A percentile compares a stretch with the other conserved stretches of the same genome.
phyloP scores from a whole-genome alignment of 2,797 vertebrate genomes.

The Chromis chromis region DNA sequence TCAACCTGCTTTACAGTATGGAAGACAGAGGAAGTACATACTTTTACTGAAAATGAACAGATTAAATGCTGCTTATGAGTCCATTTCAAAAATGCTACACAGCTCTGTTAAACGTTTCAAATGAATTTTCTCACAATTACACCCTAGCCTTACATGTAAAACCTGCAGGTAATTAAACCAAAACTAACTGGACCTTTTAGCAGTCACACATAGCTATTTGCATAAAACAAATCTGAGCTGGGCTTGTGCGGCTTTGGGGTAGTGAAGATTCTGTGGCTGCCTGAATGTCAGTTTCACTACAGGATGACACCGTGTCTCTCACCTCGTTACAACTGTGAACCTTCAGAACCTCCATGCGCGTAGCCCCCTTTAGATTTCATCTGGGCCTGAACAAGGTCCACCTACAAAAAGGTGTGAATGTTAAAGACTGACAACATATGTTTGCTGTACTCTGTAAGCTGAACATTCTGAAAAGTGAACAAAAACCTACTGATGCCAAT shows the following conservation, averaged over 20 bases:
- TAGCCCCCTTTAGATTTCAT: conserved; percentile 94
- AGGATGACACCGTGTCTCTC: conserved; percentile 23
- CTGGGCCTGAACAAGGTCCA: conserved; percentile 88
- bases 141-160: background rate
- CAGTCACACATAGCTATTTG: background rate
- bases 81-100: background rate
- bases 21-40: background rate
- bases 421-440: background rate
- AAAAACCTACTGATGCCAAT: conserved; percentile 74
- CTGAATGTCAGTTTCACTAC: conserved; percentile 16
- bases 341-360: conserved; percentile 77
- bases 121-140: background rate
- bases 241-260: background rate
- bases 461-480: background rate
- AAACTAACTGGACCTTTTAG: background rate
- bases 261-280: conserved; percentile 13
- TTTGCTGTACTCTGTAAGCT: no score
- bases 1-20: background rate
- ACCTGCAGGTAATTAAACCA: no score
- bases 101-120: background rate
- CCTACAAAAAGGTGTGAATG: conserved; percentile 72
- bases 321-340: conserved; percentile 83
- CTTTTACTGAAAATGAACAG: conserved; percentile 1
- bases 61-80: background rate
- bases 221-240: background rate